These are phyloP conservation scores for Tichodroma muraria DNA, from an alignment of 2,113 vertebrate genomes.

Conservation along the genomic window DNA sequence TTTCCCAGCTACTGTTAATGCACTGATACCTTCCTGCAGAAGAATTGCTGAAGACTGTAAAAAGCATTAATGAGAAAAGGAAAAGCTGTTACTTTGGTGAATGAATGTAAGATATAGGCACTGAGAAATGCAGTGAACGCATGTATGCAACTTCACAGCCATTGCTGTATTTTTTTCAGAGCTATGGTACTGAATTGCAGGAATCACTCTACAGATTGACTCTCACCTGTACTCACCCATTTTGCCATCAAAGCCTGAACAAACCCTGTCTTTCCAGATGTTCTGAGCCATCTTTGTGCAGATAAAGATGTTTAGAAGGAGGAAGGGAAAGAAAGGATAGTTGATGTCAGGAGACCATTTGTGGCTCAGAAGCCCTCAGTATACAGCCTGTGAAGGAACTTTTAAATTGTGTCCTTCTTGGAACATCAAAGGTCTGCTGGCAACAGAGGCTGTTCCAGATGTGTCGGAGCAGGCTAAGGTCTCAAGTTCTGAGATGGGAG, in stretches of 20 bases:
- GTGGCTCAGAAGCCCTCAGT: background rate
- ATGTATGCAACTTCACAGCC: background rate
- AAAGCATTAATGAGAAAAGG: background rate
- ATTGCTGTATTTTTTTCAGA: background rate
- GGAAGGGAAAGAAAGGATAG: background rate
- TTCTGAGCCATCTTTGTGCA: background rate
- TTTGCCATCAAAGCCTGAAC: background rate
- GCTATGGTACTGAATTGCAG: background rate
- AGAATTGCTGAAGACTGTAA: background rate
- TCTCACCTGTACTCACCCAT: background rate
- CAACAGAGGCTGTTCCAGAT: background rate
- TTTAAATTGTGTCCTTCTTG: background rate
- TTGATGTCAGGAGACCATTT: background rate
- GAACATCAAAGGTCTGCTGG: background rate
- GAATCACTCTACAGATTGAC: background rate
- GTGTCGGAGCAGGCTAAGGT: rapidly evolving
- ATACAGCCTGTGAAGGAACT: background rate
- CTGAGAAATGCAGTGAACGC: background rate
- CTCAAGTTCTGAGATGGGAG: background rate
- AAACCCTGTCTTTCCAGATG: background rate
- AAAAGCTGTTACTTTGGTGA: background rate
- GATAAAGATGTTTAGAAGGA: background rate
- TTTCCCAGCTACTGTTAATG: background rate
- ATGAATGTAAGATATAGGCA: background rate
- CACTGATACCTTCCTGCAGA: background rate